Percentiles rank a stretch among this genome's conserved stretches.
phyloP scores from a whole-genome alignment of 2,113 vertebrate species.

The Platysternon megacephalum region DNA sequence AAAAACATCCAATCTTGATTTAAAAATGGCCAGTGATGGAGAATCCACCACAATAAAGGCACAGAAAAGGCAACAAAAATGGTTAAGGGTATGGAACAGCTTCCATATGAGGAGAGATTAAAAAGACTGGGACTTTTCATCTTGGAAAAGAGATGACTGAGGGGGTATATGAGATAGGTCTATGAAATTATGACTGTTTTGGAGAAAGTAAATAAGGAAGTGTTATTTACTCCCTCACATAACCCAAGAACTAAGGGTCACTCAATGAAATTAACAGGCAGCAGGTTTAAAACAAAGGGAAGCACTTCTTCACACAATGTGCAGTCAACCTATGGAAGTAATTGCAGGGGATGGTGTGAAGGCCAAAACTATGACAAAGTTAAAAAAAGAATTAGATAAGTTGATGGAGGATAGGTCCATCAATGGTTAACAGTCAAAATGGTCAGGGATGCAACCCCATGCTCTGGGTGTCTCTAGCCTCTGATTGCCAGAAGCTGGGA shows the following conservation, averaged over 20 bases:
- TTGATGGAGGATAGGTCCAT: not conserved
- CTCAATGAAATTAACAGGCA: not conserved
- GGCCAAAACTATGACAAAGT: not conserved
- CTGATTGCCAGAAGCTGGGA: not conserved
- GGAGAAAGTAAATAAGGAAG: not conserved
- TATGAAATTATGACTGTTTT: not conserved
- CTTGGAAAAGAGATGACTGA: not conserved
- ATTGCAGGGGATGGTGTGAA: not conserved
- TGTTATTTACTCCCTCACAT: not conserved
- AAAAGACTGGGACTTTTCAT: not conserved
- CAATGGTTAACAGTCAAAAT: not conserved
- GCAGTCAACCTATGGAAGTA: not conserved
- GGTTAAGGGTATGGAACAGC: not conserved
- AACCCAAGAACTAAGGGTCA: not conserved
- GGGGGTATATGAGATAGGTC: not conserved
- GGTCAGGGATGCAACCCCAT: not conserved
- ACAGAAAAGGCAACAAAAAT: not conserved
- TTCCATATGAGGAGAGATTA: not conserved
- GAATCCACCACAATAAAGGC: not conserved
- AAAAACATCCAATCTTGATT: not conserved
- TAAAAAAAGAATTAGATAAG: not conserved
- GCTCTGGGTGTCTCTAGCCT: not conserved
- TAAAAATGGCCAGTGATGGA: not conserved
- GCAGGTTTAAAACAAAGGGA: not conserved
- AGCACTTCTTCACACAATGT: not conserved